A percentile compares a stretch with the other conserved stretches of the same genome.
phyloP scores from a whole-genome alignment of 2,113 vertebrate genomes.

The Oenanthe oenanthe region DNA sequence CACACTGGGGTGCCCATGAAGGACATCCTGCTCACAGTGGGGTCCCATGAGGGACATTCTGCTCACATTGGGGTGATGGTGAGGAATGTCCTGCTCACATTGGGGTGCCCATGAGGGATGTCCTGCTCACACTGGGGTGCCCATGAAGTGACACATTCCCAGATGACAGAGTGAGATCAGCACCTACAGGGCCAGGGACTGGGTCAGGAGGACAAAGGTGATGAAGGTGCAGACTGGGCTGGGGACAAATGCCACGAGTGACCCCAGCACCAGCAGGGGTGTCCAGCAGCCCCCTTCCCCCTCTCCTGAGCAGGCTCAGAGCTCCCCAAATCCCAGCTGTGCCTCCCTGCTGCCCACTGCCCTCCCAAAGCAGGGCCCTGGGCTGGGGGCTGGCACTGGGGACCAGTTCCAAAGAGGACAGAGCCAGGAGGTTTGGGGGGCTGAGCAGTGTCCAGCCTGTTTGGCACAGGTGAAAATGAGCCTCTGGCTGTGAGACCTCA shows the following conservation, averaged over 20 bases:
- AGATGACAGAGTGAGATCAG: not conserved
- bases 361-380: not conserved
- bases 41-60: accelerated
- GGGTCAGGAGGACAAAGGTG: constrained; percentile 30
- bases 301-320: accelerated
- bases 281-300: not conserved
- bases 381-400: not conserved
- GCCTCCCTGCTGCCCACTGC: not conserved
- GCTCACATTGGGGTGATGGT: accelerated
- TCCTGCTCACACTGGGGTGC: accelerated
- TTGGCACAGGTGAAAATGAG: not conserved
- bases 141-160: not conserved
- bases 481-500: accelerated
- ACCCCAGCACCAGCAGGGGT: not conserved
- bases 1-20: accelerated
- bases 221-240: not conserved
- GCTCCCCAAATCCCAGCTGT: not conserved
- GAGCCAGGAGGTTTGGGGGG: accelerated
- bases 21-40: accelerated
- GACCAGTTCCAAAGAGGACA: not conserved
- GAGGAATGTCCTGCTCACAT: accelerated
- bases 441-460: not conserved
- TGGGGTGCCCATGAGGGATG: accelerated
- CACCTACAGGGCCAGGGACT: accelerated
- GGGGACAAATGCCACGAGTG: accelerated